A percentile compares a stretch with the other conserved stretches of the same genome.
Conservation (phyloP, 2,113 vertebrate species). For the Tympanuchus pallidicinctus region DNA sequence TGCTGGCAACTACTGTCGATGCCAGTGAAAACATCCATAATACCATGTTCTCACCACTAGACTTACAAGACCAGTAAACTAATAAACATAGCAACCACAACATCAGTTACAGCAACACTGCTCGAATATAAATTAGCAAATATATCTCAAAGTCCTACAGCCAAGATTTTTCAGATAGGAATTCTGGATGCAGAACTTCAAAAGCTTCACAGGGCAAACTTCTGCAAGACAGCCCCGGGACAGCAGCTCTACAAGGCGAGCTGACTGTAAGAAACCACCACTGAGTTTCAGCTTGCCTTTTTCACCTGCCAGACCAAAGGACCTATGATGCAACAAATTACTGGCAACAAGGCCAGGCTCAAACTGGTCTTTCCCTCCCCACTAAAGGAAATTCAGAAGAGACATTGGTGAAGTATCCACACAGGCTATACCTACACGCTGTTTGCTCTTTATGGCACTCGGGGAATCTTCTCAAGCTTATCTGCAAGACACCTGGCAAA, state of each 20-base stretch:
- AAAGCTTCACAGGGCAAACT: background rate
- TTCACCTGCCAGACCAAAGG: background rate
- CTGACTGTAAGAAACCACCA: slow-evolving; percentile 27
- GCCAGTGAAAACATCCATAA: slow-evolving; percentile 43
- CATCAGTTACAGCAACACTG: background rate
- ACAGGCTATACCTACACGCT: background rate
- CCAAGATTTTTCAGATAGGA: slow-evolving; percentile 34
- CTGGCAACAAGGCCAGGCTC: slow-evolving; percentile 4
- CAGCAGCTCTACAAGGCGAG: background rate
- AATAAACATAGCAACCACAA: slow-evolving; percentile 24
- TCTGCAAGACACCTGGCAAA: background rate
- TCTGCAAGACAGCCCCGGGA: slow-evolving; percentile 3
- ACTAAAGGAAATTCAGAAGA: background rate
- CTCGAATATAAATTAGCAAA: slow-evolving; percentile 29
- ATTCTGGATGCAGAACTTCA: slow-evolving; percentile 4
- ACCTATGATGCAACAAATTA: background rate
- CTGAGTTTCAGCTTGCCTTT: slow-evolving; percentile 41
- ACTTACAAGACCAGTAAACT: slow-evolving; percentile 41
- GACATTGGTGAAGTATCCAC: background rate
- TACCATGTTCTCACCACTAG: slow-evolving; percentile 7
- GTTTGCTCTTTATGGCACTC: background rate
- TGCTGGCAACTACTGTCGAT: background rate
- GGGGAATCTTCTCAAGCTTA: background rate
- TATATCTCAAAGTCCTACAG: background rate
- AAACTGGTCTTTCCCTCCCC: slow-evolving; percentile 22